Percentiles rank a stretch among this genome's conserved stretches.
These are phyloP conservation scores for Megaceryle torquata DNA, from an alignment of 2,113 vertebrate genomes.

Conservation along the genomic window DNA sequence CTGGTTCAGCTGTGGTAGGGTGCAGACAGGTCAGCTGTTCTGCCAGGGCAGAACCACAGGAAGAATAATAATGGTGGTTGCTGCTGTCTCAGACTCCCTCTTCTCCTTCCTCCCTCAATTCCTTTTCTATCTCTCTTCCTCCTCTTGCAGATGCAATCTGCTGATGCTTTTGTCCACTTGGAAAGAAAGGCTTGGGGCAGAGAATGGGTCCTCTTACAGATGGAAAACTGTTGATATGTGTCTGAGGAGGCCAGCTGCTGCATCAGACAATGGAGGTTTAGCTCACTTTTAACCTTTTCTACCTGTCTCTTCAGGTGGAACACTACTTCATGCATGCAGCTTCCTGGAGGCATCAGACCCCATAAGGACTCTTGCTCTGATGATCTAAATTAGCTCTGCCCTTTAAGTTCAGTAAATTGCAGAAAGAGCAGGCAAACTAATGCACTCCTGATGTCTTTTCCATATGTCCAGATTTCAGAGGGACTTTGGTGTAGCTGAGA, in stretches of 20 bases:
- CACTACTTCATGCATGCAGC: background rate
- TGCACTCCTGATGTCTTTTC: background rate
- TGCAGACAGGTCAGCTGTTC: background rate
- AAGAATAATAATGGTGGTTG: background rate
- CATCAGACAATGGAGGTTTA: background rate
- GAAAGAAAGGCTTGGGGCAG: background rate
- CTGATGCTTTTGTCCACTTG: background rate
- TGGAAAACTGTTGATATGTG: background rate
- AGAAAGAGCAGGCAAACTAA: background rate
- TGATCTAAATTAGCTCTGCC: background rate
- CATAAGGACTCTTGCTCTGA: background rate
- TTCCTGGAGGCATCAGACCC: background rate
- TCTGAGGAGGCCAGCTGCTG: background rate
- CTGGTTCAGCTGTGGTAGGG: background rate
- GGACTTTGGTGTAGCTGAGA: background rate
- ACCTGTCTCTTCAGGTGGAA: background rate
- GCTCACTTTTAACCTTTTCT: background rate
- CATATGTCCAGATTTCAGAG: background rate
- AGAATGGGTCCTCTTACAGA: background rate
- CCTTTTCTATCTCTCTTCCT: background rate
- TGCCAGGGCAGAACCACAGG: background rate
- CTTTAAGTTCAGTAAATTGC: background rate
- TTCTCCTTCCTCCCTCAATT: background rate
- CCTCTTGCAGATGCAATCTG: accelerated
- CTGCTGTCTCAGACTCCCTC: background rate